phyloP scores from a whole-genome alignment of 2,113 vertebrate species.

The Thalassoma bifasciatum region DNA sequence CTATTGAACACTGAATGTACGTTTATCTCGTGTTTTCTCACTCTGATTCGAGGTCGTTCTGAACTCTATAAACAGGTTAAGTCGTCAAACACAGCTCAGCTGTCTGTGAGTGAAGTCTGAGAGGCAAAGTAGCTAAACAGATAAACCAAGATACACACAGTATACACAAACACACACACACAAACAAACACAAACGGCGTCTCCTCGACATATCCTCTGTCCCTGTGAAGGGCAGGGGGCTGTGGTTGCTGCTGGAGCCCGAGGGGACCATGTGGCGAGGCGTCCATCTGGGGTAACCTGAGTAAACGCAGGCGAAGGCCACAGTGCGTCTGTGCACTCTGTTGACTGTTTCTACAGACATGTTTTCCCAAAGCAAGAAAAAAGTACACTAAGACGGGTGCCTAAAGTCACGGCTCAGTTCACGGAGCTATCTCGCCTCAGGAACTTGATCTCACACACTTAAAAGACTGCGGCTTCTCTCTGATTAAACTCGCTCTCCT shows the following conservation, averaged over 20 bases:
- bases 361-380: slow-evolving; percentile 85
- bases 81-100: not conserved
- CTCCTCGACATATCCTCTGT: slow-evolving; percentile 57
- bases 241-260: slow-evolving; percentile 57
- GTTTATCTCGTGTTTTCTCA: too few relatives aligned
- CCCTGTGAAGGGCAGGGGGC: slow-evolving; percentile 75
- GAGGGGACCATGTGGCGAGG: slow-evolving; percentile 62
- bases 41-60: too few relatives aligned
- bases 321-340: slow-evolving; percentile 69
- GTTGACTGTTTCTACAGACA: slow-evolving; percentile 84
- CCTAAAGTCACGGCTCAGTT: slow-evolving; percentile 64
- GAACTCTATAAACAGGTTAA: too few relatives aligned
- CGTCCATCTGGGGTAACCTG: slow-evolving; percentile 79
- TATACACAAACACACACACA: slow-evolving; percentile 21
- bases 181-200: not conserved
- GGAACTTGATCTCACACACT: slow-evolving; percentile 58
- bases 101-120: not conserved
- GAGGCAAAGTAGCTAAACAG: slow-evolving; percentile 15
- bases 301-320: slow-evolving; percentile 70
- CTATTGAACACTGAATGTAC: too few relatives aligned
- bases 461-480: slow-evolving; percentile 28
- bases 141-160: slow-evolving; percentile 22
- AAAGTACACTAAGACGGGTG: slow-evolving; percentile 74
- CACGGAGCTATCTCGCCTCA: slow-evolving; percentile 37
- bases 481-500: slow-evolving; percentile 2